phyloP scores from a whole-genome alignment of 2,888 invertebrate species.

The Rhogogaster chlorosoma region DNA sequence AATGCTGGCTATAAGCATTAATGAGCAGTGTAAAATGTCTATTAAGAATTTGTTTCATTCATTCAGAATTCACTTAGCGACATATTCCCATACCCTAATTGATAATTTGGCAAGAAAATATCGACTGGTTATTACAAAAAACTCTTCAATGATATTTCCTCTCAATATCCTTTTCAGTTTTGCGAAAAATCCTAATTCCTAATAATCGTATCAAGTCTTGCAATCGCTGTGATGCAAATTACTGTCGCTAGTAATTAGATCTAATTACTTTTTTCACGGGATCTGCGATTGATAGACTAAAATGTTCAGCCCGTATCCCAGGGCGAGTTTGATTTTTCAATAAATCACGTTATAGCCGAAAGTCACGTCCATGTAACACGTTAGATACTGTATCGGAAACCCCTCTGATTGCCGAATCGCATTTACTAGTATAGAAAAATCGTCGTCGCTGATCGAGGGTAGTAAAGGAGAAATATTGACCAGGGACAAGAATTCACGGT shows the following conservation, averaged over 20 bases:
- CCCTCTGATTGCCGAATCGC: constrained; percentile 12
- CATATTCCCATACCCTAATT: neutral
- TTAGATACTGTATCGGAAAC: neutral
- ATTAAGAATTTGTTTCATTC: neutral
- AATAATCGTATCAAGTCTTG: neutral
- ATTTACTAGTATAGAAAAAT: constrained; percentile 34
- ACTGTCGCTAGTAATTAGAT: neutral
- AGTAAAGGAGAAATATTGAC: neutral
- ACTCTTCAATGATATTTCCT: neutral
- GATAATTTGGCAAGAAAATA: neutral
- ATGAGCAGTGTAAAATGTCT: neutral
- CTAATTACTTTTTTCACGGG: neutral
- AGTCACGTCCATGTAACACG: neutral
- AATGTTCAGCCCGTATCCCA: neutral
- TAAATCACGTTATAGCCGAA: neutral
- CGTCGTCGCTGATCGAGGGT: constrained; percentile 12
- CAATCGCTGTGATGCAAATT: neutral
- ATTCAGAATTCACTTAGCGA: neutral
- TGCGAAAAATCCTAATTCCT: neutral
- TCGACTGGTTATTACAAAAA: too few relatives aligned
- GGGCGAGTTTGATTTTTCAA: neutral
- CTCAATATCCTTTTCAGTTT: neutral
- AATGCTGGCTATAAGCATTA: neutral
- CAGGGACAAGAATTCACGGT: neutral
- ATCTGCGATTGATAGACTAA: neutral